phyloP scores from a whole-genome alignment of 2,888 invertebrate species.

The Priocnemis perturbator region DNA sequence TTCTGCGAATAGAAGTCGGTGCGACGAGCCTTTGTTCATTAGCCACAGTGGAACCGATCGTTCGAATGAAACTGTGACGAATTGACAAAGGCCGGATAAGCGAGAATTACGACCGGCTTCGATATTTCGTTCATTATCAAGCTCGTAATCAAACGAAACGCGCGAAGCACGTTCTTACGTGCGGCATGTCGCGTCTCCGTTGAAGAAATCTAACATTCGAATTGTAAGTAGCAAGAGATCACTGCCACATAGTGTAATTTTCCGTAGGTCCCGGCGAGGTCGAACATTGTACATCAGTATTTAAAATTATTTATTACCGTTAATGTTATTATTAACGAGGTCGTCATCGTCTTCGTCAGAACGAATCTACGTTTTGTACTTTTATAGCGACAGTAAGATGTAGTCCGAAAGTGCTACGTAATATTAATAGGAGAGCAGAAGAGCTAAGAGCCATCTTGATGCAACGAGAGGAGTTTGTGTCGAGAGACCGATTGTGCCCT shows the following conservation, averaged over 20 bases:
- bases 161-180: too few species aligned
- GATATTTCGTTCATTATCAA: too few species aligned
- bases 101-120: too few species aligned
- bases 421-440: constrained; percentile 3
- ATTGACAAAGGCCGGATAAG: too few species aligned
- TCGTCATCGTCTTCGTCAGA: constrained; percentile 33
- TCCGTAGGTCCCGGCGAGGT: constrained; percentile 42
- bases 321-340: constrained; percentile 55
- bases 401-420: constrained; percentile 1
- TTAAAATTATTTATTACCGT: constrained; percentile 73
- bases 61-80: too few species aligned
- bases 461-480: neutral
- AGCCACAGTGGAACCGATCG: too few species aligned
- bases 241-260: constrained; percentile 71
- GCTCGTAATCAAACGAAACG: too few species aligned
- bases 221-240: constrained; percentile 41
- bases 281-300: constrained; percentile 74
- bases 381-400: constrained; percentile 54
- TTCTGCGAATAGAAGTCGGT: too few species aligned
- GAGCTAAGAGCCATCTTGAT: too few species aligned
- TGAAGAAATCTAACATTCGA: constrained; percentile 3
- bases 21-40: too few species aligned
- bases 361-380: constrained; percentile 67
- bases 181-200: too few species aligned
- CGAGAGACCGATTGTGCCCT: constrained; percentile 30